phyloP scores from a whole-genome alignment of 1,140 invertebrate species.

The Oedothorax gibbosus region DNA sequence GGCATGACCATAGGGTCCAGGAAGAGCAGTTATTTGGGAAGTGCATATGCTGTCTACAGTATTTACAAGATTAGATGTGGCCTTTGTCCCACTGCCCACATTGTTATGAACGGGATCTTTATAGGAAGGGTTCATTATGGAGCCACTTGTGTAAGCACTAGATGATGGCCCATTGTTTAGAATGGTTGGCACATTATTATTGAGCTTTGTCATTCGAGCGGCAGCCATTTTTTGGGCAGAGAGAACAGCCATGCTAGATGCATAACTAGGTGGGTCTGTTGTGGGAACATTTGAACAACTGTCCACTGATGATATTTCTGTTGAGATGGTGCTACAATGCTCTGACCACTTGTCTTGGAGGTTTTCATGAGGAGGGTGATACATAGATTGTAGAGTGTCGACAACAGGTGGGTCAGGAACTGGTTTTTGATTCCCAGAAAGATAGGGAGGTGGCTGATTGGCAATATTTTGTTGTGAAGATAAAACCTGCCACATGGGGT shows the following conservation, averaged over 20 bases:
- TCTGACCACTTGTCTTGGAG: slow-evolving; percentile 48
- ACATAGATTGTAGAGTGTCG: slow-evolving; percentile 13
- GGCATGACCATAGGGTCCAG: slow-evolving; percentile 50
- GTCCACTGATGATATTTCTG: slow-evolving; percentile 38
- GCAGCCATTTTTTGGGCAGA: slow-evolving; percentile 76
- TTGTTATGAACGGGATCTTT: slow-evolving; percentile 35
- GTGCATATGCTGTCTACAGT: slow-evolving; percentile 65
- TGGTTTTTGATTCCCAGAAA: slow-evolving; percentile 26
- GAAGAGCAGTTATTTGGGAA: slow-evolving; percentile 64
- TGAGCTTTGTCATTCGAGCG: slow-evolving; percentile 70
- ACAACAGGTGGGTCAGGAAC: slow-evolving; percentile 16
- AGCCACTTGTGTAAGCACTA: slow-evolving; percentile 69
- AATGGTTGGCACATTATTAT: slow-evolving; percentile 61
- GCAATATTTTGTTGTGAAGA: slow-evolving; percentile 35
- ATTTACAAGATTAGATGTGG: slow-evolving; percentile 63
- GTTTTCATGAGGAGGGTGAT: slow-evolving; percentile 33
- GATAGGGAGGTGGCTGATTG: slow-evolving; percentile 40
- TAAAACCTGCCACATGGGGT: slow-evolving; percentile 44
- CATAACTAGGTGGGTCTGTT: slow-evolving; percentile 90
- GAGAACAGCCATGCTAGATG: slow-evolving; percentile 88
- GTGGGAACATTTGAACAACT: slow-evolving; percentile 74
- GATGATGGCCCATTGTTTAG: slow-evolving; percentile 73
- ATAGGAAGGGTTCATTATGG: slow-evolving; percentile 16
- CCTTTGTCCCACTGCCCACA: not conserved
- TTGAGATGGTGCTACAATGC: slow-evolving; percentile 25